Conservation (phyloP, 2,797 vertebrate species). For the Propithecus deckenii region DNA sequence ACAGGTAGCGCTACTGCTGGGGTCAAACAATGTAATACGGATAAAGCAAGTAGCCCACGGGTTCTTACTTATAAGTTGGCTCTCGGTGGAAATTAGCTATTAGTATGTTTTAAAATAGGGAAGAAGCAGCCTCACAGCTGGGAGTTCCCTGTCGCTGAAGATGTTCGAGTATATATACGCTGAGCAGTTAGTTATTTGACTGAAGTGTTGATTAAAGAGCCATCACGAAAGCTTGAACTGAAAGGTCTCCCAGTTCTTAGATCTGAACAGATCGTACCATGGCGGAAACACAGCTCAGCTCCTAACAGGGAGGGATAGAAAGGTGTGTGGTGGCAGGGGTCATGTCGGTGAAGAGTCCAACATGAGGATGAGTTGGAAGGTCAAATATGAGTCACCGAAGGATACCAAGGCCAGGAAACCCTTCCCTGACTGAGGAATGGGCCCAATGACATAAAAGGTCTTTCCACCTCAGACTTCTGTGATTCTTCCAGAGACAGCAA, state of each 20-base stretch:
- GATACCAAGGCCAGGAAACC: background rate
- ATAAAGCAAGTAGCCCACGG: background rate
- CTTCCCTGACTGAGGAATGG: fast-evolving
- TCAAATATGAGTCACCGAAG: background rate
- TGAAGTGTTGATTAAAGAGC: background rate
- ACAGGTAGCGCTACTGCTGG: too few relatives aligned
- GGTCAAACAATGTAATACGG: fast-evolving
- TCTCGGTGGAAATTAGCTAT: background rate
- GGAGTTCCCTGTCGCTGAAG: background rate
- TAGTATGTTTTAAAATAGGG: background rate
- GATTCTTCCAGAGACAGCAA: background rate
- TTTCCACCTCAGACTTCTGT: background rate
- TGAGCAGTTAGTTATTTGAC: background rate
- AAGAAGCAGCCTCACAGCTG: background rate
- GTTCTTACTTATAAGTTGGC: background rate
- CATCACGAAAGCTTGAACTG: background rate
- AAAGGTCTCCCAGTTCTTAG: background rate
- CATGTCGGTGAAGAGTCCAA: background rate
- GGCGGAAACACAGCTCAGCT: background rate
- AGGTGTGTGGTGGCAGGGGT: background rate
- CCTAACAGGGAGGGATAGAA: background rate
- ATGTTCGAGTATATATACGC: background rate
- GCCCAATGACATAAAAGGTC: background rate
- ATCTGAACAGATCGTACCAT: fast-evolving
- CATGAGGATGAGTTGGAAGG: background rate